Percentiles rank a stretch among this genome's conserved stretches.
These are phyloP conservation scores for Drosophila mojavensis DNA, from an alignment of 1,140 invertebrate genomes.

Conservation along the genomic window DNA sequence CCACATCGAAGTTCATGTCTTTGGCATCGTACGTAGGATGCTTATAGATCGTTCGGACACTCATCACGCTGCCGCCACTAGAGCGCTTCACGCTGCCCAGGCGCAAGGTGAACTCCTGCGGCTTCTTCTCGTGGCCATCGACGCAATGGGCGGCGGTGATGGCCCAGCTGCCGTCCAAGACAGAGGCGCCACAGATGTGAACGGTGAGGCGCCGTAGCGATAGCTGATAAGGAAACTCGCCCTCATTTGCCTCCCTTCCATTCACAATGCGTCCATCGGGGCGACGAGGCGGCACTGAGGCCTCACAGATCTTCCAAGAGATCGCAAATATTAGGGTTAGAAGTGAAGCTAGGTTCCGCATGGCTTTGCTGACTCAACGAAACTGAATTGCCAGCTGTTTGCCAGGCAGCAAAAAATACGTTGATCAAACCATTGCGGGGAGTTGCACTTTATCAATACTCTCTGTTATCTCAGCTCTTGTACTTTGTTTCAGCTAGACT, in stretches of 20 bases:
- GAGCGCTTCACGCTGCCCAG: conserved; percentile 58
- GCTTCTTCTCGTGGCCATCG: conserved; percentile 59
- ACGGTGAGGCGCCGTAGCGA: conserved; percentile 68
- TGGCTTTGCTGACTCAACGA: conserved; percentile 23
- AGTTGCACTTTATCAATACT: conserved; percentile 39
- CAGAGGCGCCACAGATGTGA: conserved; percentile 80
- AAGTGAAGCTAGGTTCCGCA: conserved; percentile 16
- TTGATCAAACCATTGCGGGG: conserved; percentile 6
- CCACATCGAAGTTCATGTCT: conserved; percentile 77
- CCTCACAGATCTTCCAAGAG: conserved; percentile 8
- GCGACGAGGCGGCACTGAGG: conserved; percentile 19
- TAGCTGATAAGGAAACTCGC: conserved; percentile 66
- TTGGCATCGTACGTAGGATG: conserved; percentile 76
- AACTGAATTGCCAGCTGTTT: conserved; percentile 23
- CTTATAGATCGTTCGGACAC: conserved; percentile 65
- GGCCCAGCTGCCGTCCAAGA: conserved; percentile 73
- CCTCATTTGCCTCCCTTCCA: conserved; percentile 61
- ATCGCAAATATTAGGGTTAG: conserved; percentile 10
- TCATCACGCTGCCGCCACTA: conserved; percentile 62
- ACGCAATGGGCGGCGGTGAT: conserved; percentile 83
- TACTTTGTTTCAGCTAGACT: conserved; percentile 30
- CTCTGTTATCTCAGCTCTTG: conserved; percentile 41
- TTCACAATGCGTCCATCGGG: conserved; percentile 77
- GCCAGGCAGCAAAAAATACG: conserved; percentile 6
- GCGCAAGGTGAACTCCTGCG: conserved; percentile 67